Base-by-base conservation (phyloP, 2,797 vertebrate species). In the Ammospiza maritima region DNA sequence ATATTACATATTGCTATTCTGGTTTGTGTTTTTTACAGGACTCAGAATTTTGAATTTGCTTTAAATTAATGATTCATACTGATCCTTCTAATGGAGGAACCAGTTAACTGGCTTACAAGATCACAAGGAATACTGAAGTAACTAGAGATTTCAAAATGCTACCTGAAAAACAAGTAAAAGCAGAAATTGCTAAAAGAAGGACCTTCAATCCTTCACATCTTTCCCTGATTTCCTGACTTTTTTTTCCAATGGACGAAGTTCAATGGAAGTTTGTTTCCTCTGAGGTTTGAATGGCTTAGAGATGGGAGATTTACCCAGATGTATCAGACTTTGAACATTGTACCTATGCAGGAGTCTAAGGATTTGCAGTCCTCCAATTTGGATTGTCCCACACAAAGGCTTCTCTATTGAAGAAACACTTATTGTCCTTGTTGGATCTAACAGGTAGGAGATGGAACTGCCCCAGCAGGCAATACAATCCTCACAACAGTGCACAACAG, bases 261-360 rank as follows among this genome's bases (percentile, higher is more conserved):
- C 13, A 23, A 44, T n/a, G 11, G 53, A 89, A 51, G 17, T 3
- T 3, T 70, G 30, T 26, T 76, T 91, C 20, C 48, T 58, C 26
- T 32, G 14, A 57, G 13, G 16, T 53, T 14, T 76, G 29, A 70
- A 67, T 2, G 4, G 15, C 13, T 89, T 53, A n/a, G 29, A 42
- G 0, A 1, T 15, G 27, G 40, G n/a, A 75, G 22, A 81, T 34
- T 44, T 47, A 8, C 9, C 56, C 57, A 80, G 29, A 53, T 36
- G 1, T 32, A 44, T 69, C 32, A 72, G 61, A n/a, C 21, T 74
- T 48, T 23, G 26, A 47, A 71, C 19, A n/a, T 1, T 0, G 0
- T 12, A 74, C 10, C n/a, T 58, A 27, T 27, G 13, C n/a, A 90
- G 19, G 11, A 80, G n/a, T 36, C 10, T 11, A 23, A 51, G 25